Conservation (phyloP, 2,888 invertebrate genomes). For the Rambutsinella grinnellia region DNA sequence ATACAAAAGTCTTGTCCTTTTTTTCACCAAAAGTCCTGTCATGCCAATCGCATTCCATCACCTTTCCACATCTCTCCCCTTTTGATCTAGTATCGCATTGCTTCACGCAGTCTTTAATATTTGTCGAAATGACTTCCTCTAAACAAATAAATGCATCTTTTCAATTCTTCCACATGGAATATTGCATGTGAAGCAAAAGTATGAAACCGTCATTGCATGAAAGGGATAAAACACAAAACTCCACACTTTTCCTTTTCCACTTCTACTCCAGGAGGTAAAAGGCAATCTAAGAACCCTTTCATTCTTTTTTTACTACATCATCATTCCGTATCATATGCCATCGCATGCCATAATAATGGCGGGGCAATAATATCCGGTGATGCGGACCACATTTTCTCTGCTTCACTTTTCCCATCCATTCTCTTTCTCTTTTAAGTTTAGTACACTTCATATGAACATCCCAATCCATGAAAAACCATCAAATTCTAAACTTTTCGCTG, state of each 20-base stretch:
- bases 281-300: constrained; percentile 33
- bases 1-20: constrained; percentile 36
- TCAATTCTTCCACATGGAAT: neutral
- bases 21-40: neutral
- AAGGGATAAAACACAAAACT: neutral
- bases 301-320: constrained; percentile 41
- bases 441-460: too few relatives aligned
- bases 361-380: constrained; percentile 53
- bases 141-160: constrained; percentile 11
- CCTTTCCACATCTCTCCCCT: constrained; percentile 31
- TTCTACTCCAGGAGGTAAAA: constrained; percentile 8
- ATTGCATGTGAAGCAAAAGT: neutral
- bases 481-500: too few relatives aligned
- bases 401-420: constrained; percentile 49
- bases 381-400: constrained; percentile 52
- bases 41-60: constrained; percentile 47
- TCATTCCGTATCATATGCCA: constrained; percentile 50
- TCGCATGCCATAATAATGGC: too few relatives aligned
- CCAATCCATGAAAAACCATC: too few relatives aligned
- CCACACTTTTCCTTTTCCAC: neutral
- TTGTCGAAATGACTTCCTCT: constrained; percentile 36
- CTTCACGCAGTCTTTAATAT: constrained; percentile 42
- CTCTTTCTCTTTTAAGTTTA: too few relatives aligned
- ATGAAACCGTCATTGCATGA: constrained; percentile 6
- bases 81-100: constrained; percentile 33